phyloP scores from a whole-genome alignment of 2,888 invertebrate species.

The Cabera pusaria region DNA sequence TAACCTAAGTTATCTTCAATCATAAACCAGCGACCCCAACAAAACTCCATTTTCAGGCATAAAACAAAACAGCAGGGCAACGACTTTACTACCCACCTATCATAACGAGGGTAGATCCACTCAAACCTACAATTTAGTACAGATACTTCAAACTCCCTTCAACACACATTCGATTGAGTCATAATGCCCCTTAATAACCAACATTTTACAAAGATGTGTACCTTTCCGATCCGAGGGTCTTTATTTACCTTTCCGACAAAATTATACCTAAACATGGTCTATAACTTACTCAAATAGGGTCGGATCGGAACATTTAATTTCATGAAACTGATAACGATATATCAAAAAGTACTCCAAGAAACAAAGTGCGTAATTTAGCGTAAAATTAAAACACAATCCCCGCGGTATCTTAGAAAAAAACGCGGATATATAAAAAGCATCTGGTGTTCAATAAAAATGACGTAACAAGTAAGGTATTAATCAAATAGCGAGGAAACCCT shows the following conservation, averaged over 20 bases:
- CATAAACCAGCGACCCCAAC: slow-evolving; percentile 2
- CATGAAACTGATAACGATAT: slow-evolving; percentile 39
- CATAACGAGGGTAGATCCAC: slow-evolving; percentile 45
- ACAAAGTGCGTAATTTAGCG: slow-evolving; percentile 63
- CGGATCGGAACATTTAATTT: slow-evolving; percentile 18
- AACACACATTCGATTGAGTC: slow-evolving; percentile 70
- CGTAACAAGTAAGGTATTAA: slow-evolving; percentile 67
- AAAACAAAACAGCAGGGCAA: slow-evolving; percentile 19
- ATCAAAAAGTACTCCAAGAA: slow-evolving; percentile 47
- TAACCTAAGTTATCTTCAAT: slow-evolving; percentile 1
- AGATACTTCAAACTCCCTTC: slow-evolving; percentile 64
- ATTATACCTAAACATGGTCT: slow-evolving; percentile 65
- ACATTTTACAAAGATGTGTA: slow-evolving; percentile 63
- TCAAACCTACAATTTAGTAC: slow-evolving; percentile 65
- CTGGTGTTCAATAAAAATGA: slow-evolving; percentile 68
- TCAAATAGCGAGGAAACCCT: slow-evolving; percentile 46
- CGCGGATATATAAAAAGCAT: slow-evolving; percentile 72
- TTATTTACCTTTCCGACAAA: slow-evolving; percentile 55
- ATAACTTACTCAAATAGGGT: slow-evolving; percentile 48
- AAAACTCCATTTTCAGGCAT: slow-evolving; percentile 11
- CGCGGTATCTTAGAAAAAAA: slow-evolving; percentile 58
- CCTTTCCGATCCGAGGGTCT: slow-evolving; percentile 58
- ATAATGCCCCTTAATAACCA: slow-evolving; percentile 63
- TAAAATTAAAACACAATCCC: slow-evolving; percentile 70
- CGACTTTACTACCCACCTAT: slow-evolving; percentile 27